Percentiles rank a stretch among this genome's conserved stretches.
These are phyloP conservation scores for Caiman crocodilus DNA, from an alignment of 2,797 vertebrate species.

Conservation along the genomic window DNA sequence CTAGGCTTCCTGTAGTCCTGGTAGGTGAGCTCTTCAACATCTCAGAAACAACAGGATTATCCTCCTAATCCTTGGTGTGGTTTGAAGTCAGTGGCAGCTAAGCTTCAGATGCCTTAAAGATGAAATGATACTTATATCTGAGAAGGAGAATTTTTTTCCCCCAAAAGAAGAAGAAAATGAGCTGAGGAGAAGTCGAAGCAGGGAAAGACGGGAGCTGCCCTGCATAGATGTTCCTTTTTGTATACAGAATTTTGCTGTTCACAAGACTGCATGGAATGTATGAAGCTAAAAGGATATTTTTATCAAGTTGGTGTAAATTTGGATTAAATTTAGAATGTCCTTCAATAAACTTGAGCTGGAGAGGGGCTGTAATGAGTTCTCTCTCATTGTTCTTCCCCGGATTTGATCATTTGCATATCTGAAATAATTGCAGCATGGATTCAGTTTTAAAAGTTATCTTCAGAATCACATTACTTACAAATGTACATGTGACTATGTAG, in stretches of 20 bases:
- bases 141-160: neutral
- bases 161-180: neutral
- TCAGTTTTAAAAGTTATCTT: conserved; percentile 59
- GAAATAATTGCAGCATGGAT: conserved; percentile 55
- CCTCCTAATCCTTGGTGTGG: too few relatives aligned
- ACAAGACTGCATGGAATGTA: neutral
- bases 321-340: neutral
- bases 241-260: neutral
- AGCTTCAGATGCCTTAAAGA: too few relatives aligned
- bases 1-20: too few relatives aligned
- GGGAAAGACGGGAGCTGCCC: neutral
- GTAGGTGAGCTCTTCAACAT: too few relatives aligned
- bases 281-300: neutral
- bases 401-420: conserved; percentile 59
- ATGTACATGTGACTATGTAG: conserved; percentile 44
- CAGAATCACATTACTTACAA: conserved; percentile 53
- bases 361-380: neutral
- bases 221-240: neutral
- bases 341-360: neutral
- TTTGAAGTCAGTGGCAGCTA: too few relatives aligned
- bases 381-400: conserved; percentile 8
- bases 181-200: neutral
- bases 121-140: neutral
- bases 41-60: too few relatives aligned
- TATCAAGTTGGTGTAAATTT: neutral